Conservation (phyloP, 2,113 vertebrate species). For the Electrona antarctica region DNA sequence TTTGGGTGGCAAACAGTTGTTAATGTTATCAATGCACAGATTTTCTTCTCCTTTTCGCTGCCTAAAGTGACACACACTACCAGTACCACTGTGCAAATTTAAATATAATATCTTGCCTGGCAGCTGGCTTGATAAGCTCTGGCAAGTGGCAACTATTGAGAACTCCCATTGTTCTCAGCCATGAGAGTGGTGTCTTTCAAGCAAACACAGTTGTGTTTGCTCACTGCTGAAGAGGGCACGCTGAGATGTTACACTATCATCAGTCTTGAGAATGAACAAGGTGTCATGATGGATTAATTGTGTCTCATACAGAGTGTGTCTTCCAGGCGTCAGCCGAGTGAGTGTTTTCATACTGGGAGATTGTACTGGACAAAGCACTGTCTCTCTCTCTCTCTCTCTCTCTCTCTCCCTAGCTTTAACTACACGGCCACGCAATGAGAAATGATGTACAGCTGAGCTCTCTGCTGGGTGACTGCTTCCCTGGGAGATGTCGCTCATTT, state of each 20-base stretch:
- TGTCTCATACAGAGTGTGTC: conserved; percentile 8
- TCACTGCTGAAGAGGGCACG: conserved; percentile 3
- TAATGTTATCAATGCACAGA: background rate
- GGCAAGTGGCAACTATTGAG: background rate
- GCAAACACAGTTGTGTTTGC: background rate
- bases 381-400: conserved; percentile 8
- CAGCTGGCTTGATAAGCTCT: conserved; percentile 11
- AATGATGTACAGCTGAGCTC: conserved; percentile 38
- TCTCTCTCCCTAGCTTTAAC: conserved; percentile 13
- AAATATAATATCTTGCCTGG: conserved; percentile 38
- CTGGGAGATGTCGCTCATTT: conserved; percentile 49
- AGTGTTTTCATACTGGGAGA: conserved; percentile 37
- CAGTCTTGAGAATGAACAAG: conserved; percentile 30
- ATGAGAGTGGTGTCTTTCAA: background rate
- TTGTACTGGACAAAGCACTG: background rate
- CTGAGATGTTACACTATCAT: conserved; percentile 8
- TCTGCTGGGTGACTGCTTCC: conserved; percentile 41
- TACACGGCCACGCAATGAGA: conserved; percentile 19
- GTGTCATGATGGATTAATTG: conserved; percentile 44
- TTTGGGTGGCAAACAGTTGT: conserved; percentile 13
- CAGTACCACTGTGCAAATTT: conserved; percentile 25
- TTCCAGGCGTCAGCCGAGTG: conserved; percentile 20
- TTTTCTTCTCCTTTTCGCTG: background rate
- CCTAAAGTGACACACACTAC: conserved; percentile 20
- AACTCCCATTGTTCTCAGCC: conserved; percentile 29